Conservation (phyloP, 2,113 vertebrate genomes). For the Cololabis saira region DNA sequence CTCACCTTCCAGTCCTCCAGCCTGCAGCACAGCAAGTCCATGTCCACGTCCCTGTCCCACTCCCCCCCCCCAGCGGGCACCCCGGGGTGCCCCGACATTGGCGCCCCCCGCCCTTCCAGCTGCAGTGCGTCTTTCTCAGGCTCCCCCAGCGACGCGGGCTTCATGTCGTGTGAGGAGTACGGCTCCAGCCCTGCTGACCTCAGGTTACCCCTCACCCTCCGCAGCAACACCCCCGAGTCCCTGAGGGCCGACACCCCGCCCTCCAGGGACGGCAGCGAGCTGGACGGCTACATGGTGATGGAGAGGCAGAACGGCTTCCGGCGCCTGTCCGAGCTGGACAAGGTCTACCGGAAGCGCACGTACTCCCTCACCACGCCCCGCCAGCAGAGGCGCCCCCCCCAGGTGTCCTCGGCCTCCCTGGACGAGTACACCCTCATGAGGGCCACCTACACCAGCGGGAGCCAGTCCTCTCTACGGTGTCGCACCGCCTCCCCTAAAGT, state of each 20-base stretch:
- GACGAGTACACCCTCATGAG: constrained; percentile 96
- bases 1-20: constrained; percentile 78
- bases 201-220: constrained; percentile 76
- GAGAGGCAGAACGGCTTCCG: constrained; percentile 80
- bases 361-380: constrained; percentile 92
- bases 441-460: constrained; percentile 85
- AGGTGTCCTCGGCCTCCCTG: constrained; percentile 91
- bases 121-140: constrained; percentile 92
- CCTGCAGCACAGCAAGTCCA: constrained; percentile 91
- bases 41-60: constrained; percentile 90
- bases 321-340: constrained; percentile 75
- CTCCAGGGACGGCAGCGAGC: constrained; percentile 83
- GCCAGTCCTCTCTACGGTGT: constrained; percentile 83
- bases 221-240: constrained; percentile 93
- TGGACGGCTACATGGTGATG: constrained; percentile 93
- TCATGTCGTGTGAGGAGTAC: constrained; percentile 94
- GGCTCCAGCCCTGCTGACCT: constrained; percentile 90
- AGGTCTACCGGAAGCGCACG: constrained; percentile 89
- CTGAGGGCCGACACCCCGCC: constrained; percentile 86
- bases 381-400: constrained; percentile 86
- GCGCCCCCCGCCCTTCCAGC: constrained; percentile 87
- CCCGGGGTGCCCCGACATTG: constrained; percentile 84
- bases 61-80: constrained; percentile 87
- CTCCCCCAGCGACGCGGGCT: constrained; percentile 92
- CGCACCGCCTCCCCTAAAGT: constrained; percentile 87